Evolutionary conservation across 2,797 vertebrate species (phyloP), one percentile per base, ranked within the genome.

Genomic region (Kryptolebias ocellatus): DNA sequence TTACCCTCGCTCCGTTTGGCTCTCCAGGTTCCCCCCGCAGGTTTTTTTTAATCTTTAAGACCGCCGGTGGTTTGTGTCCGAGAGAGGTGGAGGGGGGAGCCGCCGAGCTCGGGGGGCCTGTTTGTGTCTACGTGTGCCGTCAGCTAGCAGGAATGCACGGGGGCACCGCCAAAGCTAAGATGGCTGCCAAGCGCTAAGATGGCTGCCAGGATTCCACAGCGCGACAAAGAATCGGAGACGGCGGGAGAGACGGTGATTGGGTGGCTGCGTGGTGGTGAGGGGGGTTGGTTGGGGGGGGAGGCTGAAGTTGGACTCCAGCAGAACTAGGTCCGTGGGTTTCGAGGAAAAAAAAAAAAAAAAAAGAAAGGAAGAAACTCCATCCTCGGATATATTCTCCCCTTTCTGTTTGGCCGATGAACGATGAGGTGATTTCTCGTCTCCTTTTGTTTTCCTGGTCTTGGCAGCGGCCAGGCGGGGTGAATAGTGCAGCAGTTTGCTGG

Each of bases 121-220:
- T 34, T 64, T 67, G 60, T 52, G 60, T 67, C 74, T 63, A 72
- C 49, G 81, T 67, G 89, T 86, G 91, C 90, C 79, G 90, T 93
- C 85, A 92, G 92, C 92, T 88, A 93, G 85, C 89, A 92, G 92
- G 94, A 94, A 94, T 93, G 91, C 87, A 89, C 68, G 87, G 83
- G 87, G 83, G 87, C 92, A 92, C 94, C 94, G 93, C 94, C 94
- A 94, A 94, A 93, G 89, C 86, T 96, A 96, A 97, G 93, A 97
- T 96, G 95, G 95, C 95, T 97, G 96, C 95, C 95, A 97, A 96
- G 92, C 92, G 72, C 94, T 95, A 96, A 97, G 84, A 90, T 96
- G 95, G 95, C 95, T 95, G 95, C 95, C 94, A 95, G 94, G 92
- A 94, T 92, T 94, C 91, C 87, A 87, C 89, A 90, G 89, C 82